Percentiles rank a stretch among this genome's conserved stretches.
Conservation (phyloP, 2,888 invertebrate species). For the Lepidochitona cinerea region DNA sequence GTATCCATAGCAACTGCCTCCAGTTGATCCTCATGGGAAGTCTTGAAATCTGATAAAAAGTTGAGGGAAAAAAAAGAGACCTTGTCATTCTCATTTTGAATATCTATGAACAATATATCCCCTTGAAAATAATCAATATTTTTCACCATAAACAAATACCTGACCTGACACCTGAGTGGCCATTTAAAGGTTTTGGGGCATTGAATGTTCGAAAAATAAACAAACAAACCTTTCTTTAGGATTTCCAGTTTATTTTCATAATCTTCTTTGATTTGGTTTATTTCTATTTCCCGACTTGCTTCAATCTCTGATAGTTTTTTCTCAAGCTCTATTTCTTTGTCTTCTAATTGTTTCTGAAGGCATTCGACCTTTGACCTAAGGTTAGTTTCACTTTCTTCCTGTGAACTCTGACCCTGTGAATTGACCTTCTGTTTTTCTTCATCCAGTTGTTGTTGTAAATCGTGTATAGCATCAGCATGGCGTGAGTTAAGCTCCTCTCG, state of each 20-base stretch:
- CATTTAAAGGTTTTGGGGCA: neutral
- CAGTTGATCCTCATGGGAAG: constrained; percentile 23
- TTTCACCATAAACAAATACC: too few species aligned
- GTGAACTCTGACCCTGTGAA: neutral
- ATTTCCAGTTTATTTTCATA: constrained; percentile 35
- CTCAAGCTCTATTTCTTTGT: constrained; percentile 19
- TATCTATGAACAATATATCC: too few species aligned
- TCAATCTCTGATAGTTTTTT: constrained; percentile 16
- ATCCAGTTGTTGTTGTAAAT: neutral
- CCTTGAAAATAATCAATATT: too few species aligned
- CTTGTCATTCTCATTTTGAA: too few species aligned
- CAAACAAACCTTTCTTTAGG: constrained; percentile 38
- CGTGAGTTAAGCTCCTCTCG: constrained; percentile 34
- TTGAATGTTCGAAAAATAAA: neutral
- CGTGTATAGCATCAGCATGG: neutral
- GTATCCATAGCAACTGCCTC: constrained; percentile 33
- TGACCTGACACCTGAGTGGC: too few species aligned
- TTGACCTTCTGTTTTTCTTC: neutral
- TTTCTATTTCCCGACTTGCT: constrained; percentile 16
- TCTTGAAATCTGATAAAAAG: constrained; percentile 19
- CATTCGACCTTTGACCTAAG: constrained; percentile 12
- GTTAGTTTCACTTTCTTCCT: neutral
- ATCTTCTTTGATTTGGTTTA: constrained; percentile 28
- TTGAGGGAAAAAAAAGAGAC: too few species aligned
- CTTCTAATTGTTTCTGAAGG: constrained; percentile 32